Conservation (phyloP, 2,888 invertebrate genomes). For the Apeira syringaria region DNA sequence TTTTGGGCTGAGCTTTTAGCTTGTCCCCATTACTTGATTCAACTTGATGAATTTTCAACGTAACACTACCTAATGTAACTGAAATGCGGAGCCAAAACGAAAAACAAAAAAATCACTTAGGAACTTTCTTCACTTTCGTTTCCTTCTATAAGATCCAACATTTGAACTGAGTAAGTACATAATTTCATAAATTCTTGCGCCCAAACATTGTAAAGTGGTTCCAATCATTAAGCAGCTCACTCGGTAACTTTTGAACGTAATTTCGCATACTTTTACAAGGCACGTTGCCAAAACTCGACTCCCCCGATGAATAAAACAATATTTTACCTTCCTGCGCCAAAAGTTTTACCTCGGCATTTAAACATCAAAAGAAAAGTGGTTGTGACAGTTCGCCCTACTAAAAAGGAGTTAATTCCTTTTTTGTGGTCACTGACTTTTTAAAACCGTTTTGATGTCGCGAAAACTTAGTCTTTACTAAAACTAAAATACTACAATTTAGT, state of each 20-base stretch:
- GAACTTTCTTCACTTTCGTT: no score
- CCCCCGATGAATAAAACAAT: constrained; percentile 8
- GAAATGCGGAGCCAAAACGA: no score
- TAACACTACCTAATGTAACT: no score
- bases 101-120: no score
- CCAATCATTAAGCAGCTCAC: constrained; percentile 11
- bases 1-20: no score
- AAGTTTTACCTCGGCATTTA: constrained; percentile 1
- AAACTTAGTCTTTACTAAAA: no score
- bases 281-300: constrained; percentile 12
- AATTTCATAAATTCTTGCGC: constrained; percentile 2
- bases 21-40: no score
- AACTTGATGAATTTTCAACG: no score
- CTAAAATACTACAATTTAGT: no score
- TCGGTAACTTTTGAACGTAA: constrained; percentile 9
- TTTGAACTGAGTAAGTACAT: no score
- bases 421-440: not conserved
- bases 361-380: constrained; percentile 11
- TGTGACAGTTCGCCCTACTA: constrained; percentile 1
- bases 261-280: constrained; percentile 19
- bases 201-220: constrained; percentile 7
- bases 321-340: constrained; percentile 11
- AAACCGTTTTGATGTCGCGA: no score
- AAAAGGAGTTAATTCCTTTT: not conserved
- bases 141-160: no score